phyloP scores from a whole-genome alignment of 2,113 vertebrate species.

The Malurus melanocephalus region DNA sequence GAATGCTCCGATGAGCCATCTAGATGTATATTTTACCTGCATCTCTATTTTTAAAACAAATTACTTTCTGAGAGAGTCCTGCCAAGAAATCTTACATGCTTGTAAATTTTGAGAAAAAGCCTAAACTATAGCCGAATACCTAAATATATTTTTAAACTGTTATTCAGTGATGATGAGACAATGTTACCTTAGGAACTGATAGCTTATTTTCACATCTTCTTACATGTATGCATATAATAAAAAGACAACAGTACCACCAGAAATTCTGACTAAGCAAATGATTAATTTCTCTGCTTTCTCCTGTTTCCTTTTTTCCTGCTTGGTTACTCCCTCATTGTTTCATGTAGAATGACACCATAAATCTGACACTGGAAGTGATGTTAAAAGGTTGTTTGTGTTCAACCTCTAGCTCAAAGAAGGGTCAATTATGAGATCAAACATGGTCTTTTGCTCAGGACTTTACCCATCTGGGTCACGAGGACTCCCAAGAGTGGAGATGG shows the following conservation, averaged over 20 bases:
- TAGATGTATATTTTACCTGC: neutral
- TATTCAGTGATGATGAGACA: neutral
- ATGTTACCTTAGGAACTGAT: neutral
- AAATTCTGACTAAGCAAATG: neutral
- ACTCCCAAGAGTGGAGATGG: neutral
- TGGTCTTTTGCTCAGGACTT: neutral
- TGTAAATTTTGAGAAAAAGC: neutral
- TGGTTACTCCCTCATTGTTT: neutral
- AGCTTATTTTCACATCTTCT: neutral
- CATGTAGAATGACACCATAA: neutral
- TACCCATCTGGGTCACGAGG: neutral
- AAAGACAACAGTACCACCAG: neutral
- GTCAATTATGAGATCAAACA: neutral
- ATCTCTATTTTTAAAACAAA: neutral
- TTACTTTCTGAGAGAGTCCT: neutral
- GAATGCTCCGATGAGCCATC: accelerated
- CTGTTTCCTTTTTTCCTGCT: neutral
- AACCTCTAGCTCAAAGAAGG: neutral
- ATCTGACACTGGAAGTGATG: neutral
- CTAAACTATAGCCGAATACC: neutral
- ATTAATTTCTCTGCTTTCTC: neutral
- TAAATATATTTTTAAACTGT: neutral
- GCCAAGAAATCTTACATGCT: neutral
- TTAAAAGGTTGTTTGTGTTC: neutral
- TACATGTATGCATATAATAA: neutral